phyloP scores from a whole-genome alignment of 2,888 invertebrate species.

The Pasiphila rectangulata region DNA sequence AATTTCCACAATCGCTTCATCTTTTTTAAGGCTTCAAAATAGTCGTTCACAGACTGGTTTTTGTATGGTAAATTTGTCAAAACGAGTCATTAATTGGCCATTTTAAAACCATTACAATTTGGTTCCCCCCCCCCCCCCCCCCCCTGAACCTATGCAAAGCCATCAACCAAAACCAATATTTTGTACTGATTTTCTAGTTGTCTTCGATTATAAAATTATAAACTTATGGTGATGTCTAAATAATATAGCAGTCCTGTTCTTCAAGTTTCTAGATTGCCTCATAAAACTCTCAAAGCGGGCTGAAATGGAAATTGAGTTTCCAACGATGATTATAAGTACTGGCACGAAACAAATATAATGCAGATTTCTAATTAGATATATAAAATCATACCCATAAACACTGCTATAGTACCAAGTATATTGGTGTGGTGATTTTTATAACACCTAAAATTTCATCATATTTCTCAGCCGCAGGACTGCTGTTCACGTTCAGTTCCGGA shows the following conservation, averaged over 20 bases:
- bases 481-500: too few relatives aligned
- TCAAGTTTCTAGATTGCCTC: constrained; percentile 15
- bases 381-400: not conserved
- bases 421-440: too few relatives aligned
- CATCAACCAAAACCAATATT: not conserved
- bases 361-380: constrained; percentile 39
- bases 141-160: not conserved
- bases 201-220: not conserved
- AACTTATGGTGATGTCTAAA: constrained; percentile 13
- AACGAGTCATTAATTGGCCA: too few relatives aligned
- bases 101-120: too few relatives aligned
- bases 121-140: too few relatives aligned
- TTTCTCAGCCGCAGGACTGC: too few relatives aligned
- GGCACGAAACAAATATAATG: constrained; percentile 41
- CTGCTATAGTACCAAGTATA: not conserved
- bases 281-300: constrained; percentile 33
- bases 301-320: constrained; percentile 55
- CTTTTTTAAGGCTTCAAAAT: too few relatives aligned
- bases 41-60: too few relatives aligned
- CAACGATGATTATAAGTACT: constrained; percentile 49
- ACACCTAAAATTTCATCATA: too few relatives aligned
- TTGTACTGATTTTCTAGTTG: not conserved
- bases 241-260: constrained; percentile 27
- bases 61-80: too few relatives aligned
- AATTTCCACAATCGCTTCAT: too few relatives aligned